These are phyloP conservation scores for Pangasius mekongensis DNA, from an alignment of 2,797 vertebrate genomes.

Conservation along the genomic window DNA sequence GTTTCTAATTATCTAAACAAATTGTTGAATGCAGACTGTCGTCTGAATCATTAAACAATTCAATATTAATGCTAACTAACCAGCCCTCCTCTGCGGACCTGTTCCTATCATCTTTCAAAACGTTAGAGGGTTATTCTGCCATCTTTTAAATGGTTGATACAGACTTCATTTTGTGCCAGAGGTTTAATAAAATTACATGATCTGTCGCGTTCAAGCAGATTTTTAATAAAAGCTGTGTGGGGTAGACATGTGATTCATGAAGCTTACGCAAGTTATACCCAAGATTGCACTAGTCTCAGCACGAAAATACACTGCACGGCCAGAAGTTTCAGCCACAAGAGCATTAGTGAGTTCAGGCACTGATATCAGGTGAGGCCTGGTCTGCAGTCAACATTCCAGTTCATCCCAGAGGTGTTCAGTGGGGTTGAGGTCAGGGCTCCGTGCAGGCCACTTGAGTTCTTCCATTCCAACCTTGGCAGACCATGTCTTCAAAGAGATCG, in stretches of 20 bases:
- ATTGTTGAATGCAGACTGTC: constrained; percentile 30
- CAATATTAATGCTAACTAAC: constrained; percentile 33
- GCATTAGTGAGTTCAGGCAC: neutral
- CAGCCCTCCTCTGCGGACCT: neutral
- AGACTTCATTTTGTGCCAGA: neutral
- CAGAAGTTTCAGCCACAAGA: neutral
- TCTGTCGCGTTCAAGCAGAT: neutral
- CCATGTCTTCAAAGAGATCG: neutral
- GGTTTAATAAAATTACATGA: neutral
- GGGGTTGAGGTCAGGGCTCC: neutral
- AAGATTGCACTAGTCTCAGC: neutral
- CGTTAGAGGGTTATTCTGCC: neutral
- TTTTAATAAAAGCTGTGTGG: neutral
- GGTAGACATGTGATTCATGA: neutral
- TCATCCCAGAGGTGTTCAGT: neutral
- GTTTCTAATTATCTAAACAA: constrained; percentile 44
- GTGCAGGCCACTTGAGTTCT: too few species aligned
- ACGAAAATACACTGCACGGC: neutral
- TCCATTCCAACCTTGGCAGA: neutral
- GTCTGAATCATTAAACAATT: constrained; percentile 31
- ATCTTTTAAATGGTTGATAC: neutral
- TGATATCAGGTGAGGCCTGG: neutral
- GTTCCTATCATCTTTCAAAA: neutral
- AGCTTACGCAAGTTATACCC: neutral
- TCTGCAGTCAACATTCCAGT: neutral